Base-by-base conservation (phyloP, 2,113 vertebrate genomes). In the Scalopus aquaticus region DNA sequence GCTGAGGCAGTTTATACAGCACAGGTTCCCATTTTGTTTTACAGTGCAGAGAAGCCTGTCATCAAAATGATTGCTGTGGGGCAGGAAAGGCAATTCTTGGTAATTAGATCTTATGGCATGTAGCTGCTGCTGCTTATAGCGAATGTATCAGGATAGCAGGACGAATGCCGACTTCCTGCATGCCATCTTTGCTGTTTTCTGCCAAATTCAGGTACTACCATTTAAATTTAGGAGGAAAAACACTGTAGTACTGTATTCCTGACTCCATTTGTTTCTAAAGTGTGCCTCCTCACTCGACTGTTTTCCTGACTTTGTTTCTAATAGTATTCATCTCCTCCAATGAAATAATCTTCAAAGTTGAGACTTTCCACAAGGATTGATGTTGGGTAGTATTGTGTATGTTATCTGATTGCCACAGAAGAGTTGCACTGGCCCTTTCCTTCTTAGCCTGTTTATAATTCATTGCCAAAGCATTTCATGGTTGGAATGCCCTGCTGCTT, bases 1-100 rank as follows among this genome's bases (percentile, higher is more conserved):
- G 0, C 94, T 81, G 87, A 98, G 97, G 97, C 97, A 94, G 97
- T 98, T 98, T 98, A 97, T 98, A 97, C 95, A 97, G 98, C 97
- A 93, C 97, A 97, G 97, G 95, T 87, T 98, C 97, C 97, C 98
- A 98, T 98, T 98, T 98, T 98, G 98, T 97, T 98, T 98, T 97
- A 98, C 98, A 98, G 98, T 98, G 97, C 98, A 98, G 97, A 98
- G 98, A 98, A 98, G 97, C 96, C 96, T 98, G 98, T 98, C 98
- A 98, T 98, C 98, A 98, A 95, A 98, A 98, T 98, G 98, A 98
- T 98, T 98, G 98, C 98, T 98, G 96, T 98, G 97, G 98, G 98
- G 98, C 98, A 98, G 97, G 98, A 98, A 98, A 98, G 97, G 98
- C 98, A 98, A 98, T 98, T 98, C 97, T 95, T 98, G 98, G 98